Evolutionary conservation across 2,113 vertebrate species (phyloP).

Genomic region (Leiothrix lutea): DNA sequence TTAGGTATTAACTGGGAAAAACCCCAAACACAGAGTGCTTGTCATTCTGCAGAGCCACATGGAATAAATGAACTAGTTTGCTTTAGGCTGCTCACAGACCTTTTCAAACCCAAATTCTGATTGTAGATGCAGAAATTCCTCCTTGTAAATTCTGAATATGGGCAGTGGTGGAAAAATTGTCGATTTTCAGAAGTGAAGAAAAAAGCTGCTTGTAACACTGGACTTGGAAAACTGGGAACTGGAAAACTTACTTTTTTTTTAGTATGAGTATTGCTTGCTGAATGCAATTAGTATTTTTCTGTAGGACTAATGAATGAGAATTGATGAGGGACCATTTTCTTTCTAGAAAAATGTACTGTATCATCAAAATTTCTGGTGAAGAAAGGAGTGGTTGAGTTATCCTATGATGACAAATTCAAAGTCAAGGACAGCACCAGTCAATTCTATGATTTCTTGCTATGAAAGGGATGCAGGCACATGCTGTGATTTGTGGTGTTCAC

Average conservation of each 20-base stretch:
- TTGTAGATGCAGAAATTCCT: neutral
- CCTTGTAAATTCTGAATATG: neutral
- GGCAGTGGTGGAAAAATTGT: neutral
- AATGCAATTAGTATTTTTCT: neutral
- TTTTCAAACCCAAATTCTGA: neutral
- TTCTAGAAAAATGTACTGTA: neutral
- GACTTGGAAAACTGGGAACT: neutral
- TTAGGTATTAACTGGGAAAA: neutral
- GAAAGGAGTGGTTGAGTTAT: neutral
- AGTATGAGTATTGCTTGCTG: neutral
- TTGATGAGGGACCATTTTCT: neutral
- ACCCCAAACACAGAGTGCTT: fast-evolving
- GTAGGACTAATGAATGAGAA: neutral
- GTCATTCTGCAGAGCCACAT: neutral
- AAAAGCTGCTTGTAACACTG: neutral
- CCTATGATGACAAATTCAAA: neutral
- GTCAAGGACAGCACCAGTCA: neutral
- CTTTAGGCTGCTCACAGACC: neutral
- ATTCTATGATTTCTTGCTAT: neutral
- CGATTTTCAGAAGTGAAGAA: neutral
- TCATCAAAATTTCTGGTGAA: neutral
- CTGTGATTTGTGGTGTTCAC: neutral
- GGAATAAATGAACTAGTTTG: neutral
- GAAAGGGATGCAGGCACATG: neutral
- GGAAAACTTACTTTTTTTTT: neutral